Evolutionary conservation across 2,888 invertebrate species (phyloP).

Genomic region (Esperia sulphurella): DNA sequence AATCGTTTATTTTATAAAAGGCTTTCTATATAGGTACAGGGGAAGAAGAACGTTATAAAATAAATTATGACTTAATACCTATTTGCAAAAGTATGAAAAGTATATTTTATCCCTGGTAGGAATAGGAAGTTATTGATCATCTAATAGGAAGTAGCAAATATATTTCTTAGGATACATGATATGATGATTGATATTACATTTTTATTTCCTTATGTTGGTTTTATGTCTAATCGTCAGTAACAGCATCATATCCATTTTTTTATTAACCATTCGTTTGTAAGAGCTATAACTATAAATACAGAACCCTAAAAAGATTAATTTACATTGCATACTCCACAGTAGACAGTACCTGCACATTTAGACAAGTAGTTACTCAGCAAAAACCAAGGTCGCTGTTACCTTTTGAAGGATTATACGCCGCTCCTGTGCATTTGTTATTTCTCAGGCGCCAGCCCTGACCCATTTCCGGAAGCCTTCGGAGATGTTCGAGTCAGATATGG

Average conservation of each 20-base stretch:
- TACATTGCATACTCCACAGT: not conserved
- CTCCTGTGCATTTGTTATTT: constrained; percentile 33
- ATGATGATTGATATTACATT: constrained; percentile 6
- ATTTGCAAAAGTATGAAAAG: too few species aligned
- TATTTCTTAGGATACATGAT: too few species aligned
- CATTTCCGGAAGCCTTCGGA: constrained; percentile 44
- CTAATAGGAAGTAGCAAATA: too few species aligned
- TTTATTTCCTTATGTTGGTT: constrained; percentile 7
- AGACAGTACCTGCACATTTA: not conserved
- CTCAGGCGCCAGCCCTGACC: constrained; percentile 51
- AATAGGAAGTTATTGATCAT: too few species aligned
- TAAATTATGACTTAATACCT: too few species aligned
- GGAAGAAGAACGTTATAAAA: too few species aligned
- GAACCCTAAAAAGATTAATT: not conserved
- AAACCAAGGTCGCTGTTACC: not conserved
- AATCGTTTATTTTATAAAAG: too few species aligned
- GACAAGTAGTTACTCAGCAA: not conserved
- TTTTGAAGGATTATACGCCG: constrained; percentile 2
- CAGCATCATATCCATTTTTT: constrained; percentile 10
- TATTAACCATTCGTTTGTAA: constrained; percentile 13
- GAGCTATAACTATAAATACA: constrained; percentile 9
- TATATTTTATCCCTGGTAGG: too few species aligned
- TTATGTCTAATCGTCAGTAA: constrained; percentile 6
- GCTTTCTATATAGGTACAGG: too few species aligned
- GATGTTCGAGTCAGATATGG: constrained; percentile 47